These are phyloP conservation scores for Chamaetylas fuelleborni DNA, from an alignment of 2,113 vertebrate species.

Conservation along the genomic window DNA sequence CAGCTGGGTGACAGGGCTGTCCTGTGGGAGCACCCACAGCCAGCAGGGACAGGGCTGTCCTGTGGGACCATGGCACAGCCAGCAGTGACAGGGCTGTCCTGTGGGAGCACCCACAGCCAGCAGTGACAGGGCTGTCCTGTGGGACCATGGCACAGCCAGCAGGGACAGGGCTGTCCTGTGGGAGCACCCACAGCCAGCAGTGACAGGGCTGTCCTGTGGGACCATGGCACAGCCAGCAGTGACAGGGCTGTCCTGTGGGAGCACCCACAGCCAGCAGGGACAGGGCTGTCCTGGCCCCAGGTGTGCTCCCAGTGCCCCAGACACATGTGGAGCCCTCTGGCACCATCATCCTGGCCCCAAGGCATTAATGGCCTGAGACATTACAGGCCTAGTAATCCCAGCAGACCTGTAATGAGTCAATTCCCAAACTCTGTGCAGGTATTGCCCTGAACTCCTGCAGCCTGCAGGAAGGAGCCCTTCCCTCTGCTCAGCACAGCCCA, in stretches of 20 bases:
- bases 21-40: too few species aligned
- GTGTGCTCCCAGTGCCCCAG: background rate
- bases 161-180: background rate
- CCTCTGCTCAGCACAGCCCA: background rate
- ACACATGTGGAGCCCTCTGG: rapidly evolving
- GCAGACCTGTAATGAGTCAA: background rate
- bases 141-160: rapidly evolving
- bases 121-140: background rate
- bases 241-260: background rate
- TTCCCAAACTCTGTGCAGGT: rapidly evolving
- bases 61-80: background rate
- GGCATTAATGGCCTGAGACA: background rate
- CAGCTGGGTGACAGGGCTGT: rapidly evolving
- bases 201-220: background rate
- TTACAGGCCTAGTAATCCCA: too few species aligned
- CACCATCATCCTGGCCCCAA: background rate
- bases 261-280: too few species aligned
- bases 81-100: background rate
- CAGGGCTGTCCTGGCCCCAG: background rate
- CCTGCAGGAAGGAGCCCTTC: background rate
- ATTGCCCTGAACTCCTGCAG: background rate
- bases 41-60: background rate
- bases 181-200: background rate
- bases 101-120: background rate
- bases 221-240: background rate